Conservation (phyloP, 2,888 invertebrate species). For the Meliscaeva auricollis region DNA sequence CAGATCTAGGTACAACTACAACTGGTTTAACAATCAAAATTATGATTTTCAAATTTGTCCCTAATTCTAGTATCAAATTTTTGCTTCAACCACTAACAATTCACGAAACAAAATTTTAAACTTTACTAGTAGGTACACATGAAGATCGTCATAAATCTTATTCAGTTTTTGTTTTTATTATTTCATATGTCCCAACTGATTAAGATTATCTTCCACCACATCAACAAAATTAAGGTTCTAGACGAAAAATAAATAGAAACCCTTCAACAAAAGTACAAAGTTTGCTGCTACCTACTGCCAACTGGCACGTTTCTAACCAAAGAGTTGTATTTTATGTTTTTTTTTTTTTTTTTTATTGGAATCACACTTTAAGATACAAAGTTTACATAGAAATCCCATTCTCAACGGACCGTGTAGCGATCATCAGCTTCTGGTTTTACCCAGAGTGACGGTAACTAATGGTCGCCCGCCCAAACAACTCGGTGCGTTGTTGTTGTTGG, state of each 20-base stretch:
- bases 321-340: neutral
- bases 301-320: slow-evolving; percentile 2
- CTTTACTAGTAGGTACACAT: neutral
- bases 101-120: neutral
- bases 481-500: slow-evolving; percentile 16
- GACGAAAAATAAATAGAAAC: slow-evolving; percentile 24
- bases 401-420: slow-evolving; percentile 65
- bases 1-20: too few species aligned
- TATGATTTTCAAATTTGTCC: too few species aligned
- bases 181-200: slow-evolving; percentile 25
- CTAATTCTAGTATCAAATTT: too few species aligned
- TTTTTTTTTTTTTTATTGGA: slow-evolving; percentile 29
- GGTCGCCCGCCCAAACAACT: slow-evolving; percentile 45
- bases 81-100: neutral
- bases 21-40: too few species aligned
- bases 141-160: slow-evolving; percentile 23
- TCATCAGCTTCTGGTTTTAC: slow-evolving; percentile 73
- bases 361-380: slow-evolving; percentile 31
- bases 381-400: slow-evolving; percentile 51
- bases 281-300: slow-evolving; percentile 1
- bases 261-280: slow-evolving; percentile 7
- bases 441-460: slow-evolving; percentile 59
- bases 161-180: slow-evolving; percentile 2
- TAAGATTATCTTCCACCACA: slow-evolving; percentile 27
- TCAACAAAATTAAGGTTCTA: slow-evolving; percentile 18